Base-by-base conservation (phyloP, 2,797 vertebrate species). In the Pangasius sanitwongsei region DNA sequence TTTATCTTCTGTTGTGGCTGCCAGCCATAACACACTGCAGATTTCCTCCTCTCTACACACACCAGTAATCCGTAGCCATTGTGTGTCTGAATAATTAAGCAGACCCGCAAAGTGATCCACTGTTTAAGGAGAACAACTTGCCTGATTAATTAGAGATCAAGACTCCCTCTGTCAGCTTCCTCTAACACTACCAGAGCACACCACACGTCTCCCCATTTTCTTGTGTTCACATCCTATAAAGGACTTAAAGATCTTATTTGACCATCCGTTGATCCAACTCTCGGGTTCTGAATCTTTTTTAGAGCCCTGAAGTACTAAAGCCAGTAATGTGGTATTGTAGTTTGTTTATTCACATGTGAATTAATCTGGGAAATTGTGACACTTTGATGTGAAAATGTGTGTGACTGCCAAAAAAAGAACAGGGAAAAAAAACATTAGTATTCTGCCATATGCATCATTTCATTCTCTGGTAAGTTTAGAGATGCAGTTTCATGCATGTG, bases 71-170 rank as follows among this genome's bases (percentile, higher is more conserved):
- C 34, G 53, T 74, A 74, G 75, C 83, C 67, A 86, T 67, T 75
- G 87, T 65, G 72, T 59, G 72, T 91, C 89, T 96, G 94, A 96
- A 96, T 96, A 95, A 96, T 96, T 95, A 93, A 96, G 91, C 84
- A 94, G 91, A 75, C 80, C 92, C 93, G 94, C 93, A 94, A 95
- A 93, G 87, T 90, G 94, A 96, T 95, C 94, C 93, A 93, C 92
- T 95, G 92, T 94, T 95, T 93, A 94, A 90, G 93, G 90, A 89
- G 92, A 91, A 92, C 93, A 94, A 95, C 95, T 93, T 93, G 94
- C 88, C 90, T 77, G 92, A 95, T 95, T 96, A 95, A 97, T 96
- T 95, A 96, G 91, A 94, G 93, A 94, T 94, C 93, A 93, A 93
- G 92, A 94, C 90, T 92, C 86, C 88, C 92, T 85, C 89, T 93